Conservation (phyloP, 1,140 invertebrate species). For the Drosophila seguyi region DNA sequence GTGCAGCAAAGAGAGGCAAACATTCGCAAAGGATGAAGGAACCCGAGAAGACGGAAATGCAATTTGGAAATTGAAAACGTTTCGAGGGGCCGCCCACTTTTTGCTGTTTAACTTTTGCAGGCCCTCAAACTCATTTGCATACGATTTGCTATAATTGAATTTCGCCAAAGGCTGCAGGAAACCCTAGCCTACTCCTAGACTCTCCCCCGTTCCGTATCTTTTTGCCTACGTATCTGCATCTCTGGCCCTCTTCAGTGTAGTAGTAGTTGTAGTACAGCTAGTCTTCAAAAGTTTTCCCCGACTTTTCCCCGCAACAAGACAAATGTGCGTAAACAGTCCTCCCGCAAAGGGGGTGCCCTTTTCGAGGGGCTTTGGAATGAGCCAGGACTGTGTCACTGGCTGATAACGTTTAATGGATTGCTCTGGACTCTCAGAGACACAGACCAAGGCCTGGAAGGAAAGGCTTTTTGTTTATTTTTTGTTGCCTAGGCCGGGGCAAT, state of each 20-base stretch:
- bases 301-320: slow-evolving; percentile 44
- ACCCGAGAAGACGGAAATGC: slow-evolving; percentile 43
- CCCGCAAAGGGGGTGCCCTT: slow-evolving; percentile 20
- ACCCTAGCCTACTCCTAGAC: neutral
- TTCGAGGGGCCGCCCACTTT: slow-evolving; percentile 26
- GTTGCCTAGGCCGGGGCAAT: slow-evolving; percentile 62
- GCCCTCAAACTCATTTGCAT: slow-evolving; percentile 68
- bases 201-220: neutral
- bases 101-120: slow-evolving; percentile 67
- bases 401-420: slow-evolving; percentile 83
- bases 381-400: slow-evolving; percentile 69
- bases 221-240: slow-evolving; percentile 10
- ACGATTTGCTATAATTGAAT: slow-evolving; percentile 79
- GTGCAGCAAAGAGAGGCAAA: slow-evolving; percentile 34
- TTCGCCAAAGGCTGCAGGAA: slow-evolving; percentile 55
- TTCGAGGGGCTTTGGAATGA: slow-evolving; percentile 25
- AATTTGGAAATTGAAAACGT: slow-evolving; percentile 78
- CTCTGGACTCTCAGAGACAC: slow-evolving; percentile 39
- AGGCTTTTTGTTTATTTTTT: slow-evolving; percentile 49
- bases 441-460: slow-evolving; percentile 12
- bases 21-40: slow-evolving; percentile 28
- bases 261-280: slow-evolving; percentile 51
- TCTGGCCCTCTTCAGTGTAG: slow-evolving; percentile 9
- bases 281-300: slow-evolving; percentile 59
- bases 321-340: slow-evolving; percentile 72